These are phyloP conservation scores for Drosophila melanica DNA, from an alignment of 1,140 invertebrate genomes.

Conservation along the genomic window DNA sequence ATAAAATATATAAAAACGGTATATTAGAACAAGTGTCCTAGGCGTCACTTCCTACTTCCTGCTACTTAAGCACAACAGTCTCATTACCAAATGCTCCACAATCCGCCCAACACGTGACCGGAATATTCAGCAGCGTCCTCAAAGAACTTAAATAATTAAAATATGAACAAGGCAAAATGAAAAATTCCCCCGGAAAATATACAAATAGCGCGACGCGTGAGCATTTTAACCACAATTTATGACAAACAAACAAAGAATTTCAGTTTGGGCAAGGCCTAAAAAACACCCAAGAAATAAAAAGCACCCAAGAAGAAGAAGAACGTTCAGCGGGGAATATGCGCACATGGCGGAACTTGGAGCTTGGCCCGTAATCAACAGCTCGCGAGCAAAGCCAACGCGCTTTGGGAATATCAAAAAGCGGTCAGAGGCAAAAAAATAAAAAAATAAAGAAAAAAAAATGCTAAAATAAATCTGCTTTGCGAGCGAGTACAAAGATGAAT, in stretches of 20 bases:
- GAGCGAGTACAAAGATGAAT: slow-evolving; percentile 25
- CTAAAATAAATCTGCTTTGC: slow-evolving; percentile 33
- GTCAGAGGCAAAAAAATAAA: neutral
- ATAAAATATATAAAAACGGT: no score
- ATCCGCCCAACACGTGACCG: slow-evolving; percentile 14
- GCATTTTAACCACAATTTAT: slow-evolving; percentile 37
- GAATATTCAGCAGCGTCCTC: slow-evolving; percentile 13
- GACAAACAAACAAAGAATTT: slow-evolving; percentile 28
- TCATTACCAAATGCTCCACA: slow-evolving; percentile 10
- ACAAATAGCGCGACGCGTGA: slow-evolving; percentile 15
- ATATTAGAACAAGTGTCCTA: slow-evolving; percentile 1
- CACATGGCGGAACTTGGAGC: neutral
- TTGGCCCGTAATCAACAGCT: slow-evolving; percentile 16
- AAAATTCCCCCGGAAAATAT: slow-evolving; percentile 12
- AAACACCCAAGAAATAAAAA: neutral
- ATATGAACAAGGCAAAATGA: slow-evolving; percentile 10
- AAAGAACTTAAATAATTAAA: slow-evolving; percentile 42
- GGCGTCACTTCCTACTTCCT: neutral
- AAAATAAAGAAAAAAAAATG: neutral
- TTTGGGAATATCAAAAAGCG: slow-evolving; percentile 15
- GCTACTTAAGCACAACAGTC: slow-evolving; percentile 6
- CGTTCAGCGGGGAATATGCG: slow-evolving; percentile 7
- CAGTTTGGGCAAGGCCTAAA: slow-evolving; percentile 13
- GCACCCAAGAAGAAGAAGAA: neutral
- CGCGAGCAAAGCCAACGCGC: neutral